A percentile compares a stretch with the other conserved stretches of the same genome.
phyloP scores from a whole-genome alignment of 2,797 vertebrate genomes.

The Podargus strigoides region DNA sequence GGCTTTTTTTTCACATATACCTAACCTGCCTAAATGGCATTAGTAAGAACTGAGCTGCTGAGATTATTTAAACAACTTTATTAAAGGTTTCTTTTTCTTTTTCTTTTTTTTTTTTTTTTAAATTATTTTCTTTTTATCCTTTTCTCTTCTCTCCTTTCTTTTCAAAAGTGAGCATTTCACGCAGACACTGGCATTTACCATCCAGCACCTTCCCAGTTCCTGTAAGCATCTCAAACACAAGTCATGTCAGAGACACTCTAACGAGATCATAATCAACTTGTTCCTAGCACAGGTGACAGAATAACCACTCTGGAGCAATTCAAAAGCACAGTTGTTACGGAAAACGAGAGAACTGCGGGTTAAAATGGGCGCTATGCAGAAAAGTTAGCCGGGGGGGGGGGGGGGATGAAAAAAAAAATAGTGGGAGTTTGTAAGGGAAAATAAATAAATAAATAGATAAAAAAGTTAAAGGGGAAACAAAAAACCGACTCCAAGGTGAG shows the following conservation, averaged over 20 bases:
- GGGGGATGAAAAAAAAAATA: no score
- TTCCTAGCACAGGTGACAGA: background rate
- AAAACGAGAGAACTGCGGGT: background rate
- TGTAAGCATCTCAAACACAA: background rate
- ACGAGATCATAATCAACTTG: background rate
- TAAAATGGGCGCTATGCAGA: background rate
- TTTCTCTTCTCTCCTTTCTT: no score
- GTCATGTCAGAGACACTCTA: background rate
- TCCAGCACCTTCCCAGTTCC: background rate
- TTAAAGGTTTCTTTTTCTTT: background rate
- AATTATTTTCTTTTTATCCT: no score
- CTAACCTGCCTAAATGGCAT: background rate
- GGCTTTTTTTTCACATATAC: background rate
- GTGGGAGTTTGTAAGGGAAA: no score
- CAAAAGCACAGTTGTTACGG: background rate
- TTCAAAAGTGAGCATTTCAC: background rate
- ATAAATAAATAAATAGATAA: no score
- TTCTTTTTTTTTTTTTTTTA: no score
- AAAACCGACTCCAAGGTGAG: background rate
- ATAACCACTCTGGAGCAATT: background rate
- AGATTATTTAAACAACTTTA: background rate
- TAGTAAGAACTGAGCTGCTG: background rate
- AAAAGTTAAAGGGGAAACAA: background rate
- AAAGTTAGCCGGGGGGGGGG: no score
- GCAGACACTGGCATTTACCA: accelerated